Evolutionary conservation across 2,888 invertebrate genomes (phyloP).

Genomic region (Philonicus albiceps): DNA sequence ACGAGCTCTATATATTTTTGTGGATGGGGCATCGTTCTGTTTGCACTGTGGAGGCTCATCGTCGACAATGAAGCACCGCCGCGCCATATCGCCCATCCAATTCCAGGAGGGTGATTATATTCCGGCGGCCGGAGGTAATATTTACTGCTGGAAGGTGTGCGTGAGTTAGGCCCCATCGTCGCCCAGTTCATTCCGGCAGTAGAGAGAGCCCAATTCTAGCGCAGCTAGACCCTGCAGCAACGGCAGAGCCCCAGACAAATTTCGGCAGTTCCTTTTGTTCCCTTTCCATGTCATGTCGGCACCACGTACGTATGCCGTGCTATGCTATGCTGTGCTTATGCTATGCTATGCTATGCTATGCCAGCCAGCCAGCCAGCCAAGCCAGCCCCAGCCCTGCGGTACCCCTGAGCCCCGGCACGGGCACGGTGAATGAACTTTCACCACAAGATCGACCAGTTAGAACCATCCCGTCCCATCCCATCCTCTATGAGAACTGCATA

Average conservation of each 20-base stretch:
- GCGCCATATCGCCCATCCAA: not conserved
- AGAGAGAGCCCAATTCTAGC: not conserved
- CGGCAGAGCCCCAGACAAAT: constrained; percentile 16
- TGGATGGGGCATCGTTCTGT: not conserved
- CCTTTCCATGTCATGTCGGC: constrained; percentile 31
- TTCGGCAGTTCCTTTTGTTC: constrained; percentile 41
- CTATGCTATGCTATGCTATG: not conserved
- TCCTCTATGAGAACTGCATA: constrained; percentile 5
- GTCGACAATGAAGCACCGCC: not conserved
- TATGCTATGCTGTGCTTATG: too few relatives aligned
- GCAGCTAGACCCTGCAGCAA: not conserved
- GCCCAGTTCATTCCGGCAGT: not conserved
- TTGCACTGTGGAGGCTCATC: not conserved
- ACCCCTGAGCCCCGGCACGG: not conserved
- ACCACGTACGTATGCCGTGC: constrained; percentile 8
- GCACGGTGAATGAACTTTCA: constrained; percentile 40
- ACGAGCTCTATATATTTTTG: not conserved
- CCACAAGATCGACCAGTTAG: constrained; percentile 10
- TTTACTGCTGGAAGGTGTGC: not conserved
- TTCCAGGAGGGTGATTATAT: not conserved
- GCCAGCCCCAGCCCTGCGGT: not conserved
- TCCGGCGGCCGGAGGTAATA: not conserved
- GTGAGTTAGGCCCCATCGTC: not conserved
- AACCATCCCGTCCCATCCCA: constrained; percentile 16
- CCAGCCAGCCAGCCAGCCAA: not conserved